Percentiles rank a stretch among this genome's conserved stretches.
Conservation (phyloP, 2,113 vertebrate genomes). For the Motacilla alba region DNA sequence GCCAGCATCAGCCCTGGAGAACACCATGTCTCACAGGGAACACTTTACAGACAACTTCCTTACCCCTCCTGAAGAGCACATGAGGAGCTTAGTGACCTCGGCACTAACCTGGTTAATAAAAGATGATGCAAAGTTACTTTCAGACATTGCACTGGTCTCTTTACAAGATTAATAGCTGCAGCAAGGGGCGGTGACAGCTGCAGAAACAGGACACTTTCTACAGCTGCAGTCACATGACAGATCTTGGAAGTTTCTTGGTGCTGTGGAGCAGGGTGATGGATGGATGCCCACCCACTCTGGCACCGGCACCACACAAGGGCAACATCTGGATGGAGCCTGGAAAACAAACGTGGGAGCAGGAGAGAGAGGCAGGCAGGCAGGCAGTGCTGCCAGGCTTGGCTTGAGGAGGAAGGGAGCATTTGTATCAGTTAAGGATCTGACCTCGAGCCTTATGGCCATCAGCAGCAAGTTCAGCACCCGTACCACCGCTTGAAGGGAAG, state of each 20-base stretch:
- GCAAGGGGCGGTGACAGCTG: background rate
- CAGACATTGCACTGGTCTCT: background rate
- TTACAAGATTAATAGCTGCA: background rate
- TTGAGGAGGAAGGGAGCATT: rapidly evolving
- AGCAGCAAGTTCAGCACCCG: background rate
- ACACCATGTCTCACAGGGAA: background rate
- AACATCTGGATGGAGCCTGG: rapidly evolving
- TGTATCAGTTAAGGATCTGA: background rate
- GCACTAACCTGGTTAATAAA: background rate
- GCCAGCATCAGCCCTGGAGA: background rate
- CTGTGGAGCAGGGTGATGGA: rapidly evolving
- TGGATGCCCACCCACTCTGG: rapidly evolving
- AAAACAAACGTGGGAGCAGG: background rate
- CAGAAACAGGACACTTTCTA: background rate
- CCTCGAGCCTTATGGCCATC: background rate
- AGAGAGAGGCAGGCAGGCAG: background rate
- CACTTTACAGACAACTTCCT: rapidly evolving
- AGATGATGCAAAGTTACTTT: background rate
- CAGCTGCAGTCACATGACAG: rapidly evolving
- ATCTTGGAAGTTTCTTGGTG: background rate
- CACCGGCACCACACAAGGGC: rapidly evolving
- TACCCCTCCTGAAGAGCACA: background rate
- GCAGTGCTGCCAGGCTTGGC: background rate
- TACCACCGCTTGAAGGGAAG: background rate
- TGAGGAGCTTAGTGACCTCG: background rate